Evolutionary conservation across 2,888 invertebrate species (phyloP).

Genomic region (Nomada lathburiana): DNA sequence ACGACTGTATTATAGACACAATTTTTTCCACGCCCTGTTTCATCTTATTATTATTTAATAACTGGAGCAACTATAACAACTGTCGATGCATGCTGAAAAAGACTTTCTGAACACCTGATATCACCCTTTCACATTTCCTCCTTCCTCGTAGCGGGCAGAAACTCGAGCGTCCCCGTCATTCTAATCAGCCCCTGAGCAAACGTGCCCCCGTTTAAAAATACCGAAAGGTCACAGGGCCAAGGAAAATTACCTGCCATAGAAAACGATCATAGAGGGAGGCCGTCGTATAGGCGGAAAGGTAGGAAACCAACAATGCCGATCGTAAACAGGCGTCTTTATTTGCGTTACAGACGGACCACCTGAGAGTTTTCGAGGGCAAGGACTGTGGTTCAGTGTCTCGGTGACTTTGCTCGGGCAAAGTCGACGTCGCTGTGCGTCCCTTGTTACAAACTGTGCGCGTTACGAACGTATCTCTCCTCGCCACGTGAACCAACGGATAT

Average conservation of each 20-base stretch:
- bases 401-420: slow-evolving; percentile 34
- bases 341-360: slow-evolving; percentile 40
- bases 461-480: background rate
- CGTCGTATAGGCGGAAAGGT: background rate
- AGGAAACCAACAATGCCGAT: background rate
- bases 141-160: background rate
- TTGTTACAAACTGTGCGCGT: background rate
- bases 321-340: slow-evolving; percentile 40
- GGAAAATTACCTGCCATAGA: slow-evolving; percentile 8
- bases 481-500: slow-evolving; percentile 50
- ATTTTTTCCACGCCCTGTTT: no score
- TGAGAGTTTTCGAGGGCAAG: slow-evolving; percentile 54
- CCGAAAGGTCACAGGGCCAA: background rate
- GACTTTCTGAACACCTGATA: background rate
- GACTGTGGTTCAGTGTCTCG: slow-evolving; percentile 51
- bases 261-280: background rate
- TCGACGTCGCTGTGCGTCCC: slow-evolving; percentile 10
- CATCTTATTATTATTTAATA: no score
- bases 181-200: background rate
- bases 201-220: background rate
- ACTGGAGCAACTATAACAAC: no score
- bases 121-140: background rate
- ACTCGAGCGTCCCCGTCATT: background rate
- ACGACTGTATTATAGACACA: no score
- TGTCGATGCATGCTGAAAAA: no score